Conservation (phyloP, 2,888 invertebrate species). For the Drosophila meridiana region DNA sequence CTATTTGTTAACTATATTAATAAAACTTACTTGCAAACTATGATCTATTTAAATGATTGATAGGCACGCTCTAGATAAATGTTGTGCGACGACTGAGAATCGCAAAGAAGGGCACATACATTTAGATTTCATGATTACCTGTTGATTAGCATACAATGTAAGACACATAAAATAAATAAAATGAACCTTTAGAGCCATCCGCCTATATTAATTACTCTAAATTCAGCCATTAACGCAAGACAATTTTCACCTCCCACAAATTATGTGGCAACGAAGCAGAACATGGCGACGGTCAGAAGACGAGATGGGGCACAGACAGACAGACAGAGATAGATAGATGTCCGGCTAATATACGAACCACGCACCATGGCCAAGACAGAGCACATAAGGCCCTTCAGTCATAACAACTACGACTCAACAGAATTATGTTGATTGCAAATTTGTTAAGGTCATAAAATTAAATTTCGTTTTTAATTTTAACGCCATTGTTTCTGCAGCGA, state of each 20-base stretch:
- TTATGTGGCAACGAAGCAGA: constrained; percentile 71
- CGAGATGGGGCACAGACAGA: background rate
- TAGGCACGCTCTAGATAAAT: constrained; percentile 3
- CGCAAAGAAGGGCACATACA: constrained; percentile 29
- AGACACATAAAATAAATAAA: constrained; percentile 22
- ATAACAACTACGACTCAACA: constrained; percentile 56
- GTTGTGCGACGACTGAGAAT: constrained; percentile 15
- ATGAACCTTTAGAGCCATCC: constrained; percentile 24
- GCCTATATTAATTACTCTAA: constrained; percentile 73
- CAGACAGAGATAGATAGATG: background rate
- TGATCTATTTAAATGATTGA: background rate
- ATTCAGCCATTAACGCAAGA: constrained; percentile 77
- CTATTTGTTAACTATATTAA: background rate
- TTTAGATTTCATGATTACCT: constrained; percentile 11
- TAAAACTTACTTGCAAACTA: background rate
- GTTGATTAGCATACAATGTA: constrained; percentile 67
- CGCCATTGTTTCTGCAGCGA: constrained; percentile 68
- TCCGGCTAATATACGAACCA: constrained; percentile 27
- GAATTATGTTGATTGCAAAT: constrained; percentile 81
- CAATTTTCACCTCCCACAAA: constrained; percentile 79
- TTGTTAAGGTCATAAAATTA: constrained; percentile 82
- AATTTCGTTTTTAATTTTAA: constrained; percentile 81
- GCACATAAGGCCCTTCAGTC: constrained; percentile 66
- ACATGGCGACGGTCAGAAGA: constrained; percentile 40
- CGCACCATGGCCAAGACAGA: constrained; percentile 44